Conservation (phyloP, 2,113 vertebrate species). For the Platichthys flesus region DNA sequence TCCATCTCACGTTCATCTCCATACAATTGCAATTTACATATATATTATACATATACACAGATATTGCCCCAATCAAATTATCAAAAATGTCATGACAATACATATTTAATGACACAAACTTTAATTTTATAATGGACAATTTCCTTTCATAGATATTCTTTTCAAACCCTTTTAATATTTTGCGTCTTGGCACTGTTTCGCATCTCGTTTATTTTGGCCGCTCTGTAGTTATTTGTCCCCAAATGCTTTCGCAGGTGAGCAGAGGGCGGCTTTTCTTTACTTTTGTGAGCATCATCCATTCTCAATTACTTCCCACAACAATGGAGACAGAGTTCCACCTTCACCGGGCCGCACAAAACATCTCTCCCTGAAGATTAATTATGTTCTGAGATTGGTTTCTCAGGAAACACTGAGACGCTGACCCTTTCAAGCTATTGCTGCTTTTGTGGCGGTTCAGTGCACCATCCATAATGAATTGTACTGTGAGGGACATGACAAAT, state of each 20-base stretch:
- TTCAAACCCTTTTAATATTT: background rate
- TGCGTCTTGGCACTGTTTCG: background rate
- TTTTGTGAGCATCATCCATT: constrained; percentile 33
- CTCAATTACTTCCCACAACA: constrained; percentile 54
- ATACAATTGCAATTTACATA: no score
- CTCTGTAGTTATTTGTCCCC: constrained; percentile 5
- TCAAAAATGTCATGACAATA: no score
- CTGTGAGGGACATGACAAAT: constrained; percentile 73
- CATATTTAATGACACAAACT: no score
- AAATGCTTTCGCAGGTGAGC: constrained; percentile 15
- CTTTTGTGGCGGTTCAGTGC: constrained; percentile 76
- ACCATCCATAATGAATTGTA: constrained; percentile 81
- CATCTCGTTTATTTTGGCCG: background rate
- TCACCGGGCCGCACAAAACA: constrained; percentile 58
- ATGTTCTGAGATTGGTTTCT: constrained; percentile 75
- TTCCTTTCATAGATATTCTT: background rate
- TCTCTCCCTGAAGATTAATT: constrained; percentile 75
- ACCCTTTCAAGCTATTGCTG: constrained; percentile 79
- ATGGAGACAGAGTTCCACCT: constrained; percentile 55
- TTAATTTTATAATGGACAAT: no score
- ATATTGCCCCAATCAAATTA: no score
- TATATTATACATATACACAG: no score
- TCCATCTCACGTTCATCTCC: no score
- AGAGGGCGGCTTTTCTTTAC: constrained; percentile 24
- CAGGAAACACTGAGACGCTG: constrained; percentile 65